Base-by-base conservation (phyloP, 2,113 vertebrate species). In the Sakesphorus luctuosus region DNA sequence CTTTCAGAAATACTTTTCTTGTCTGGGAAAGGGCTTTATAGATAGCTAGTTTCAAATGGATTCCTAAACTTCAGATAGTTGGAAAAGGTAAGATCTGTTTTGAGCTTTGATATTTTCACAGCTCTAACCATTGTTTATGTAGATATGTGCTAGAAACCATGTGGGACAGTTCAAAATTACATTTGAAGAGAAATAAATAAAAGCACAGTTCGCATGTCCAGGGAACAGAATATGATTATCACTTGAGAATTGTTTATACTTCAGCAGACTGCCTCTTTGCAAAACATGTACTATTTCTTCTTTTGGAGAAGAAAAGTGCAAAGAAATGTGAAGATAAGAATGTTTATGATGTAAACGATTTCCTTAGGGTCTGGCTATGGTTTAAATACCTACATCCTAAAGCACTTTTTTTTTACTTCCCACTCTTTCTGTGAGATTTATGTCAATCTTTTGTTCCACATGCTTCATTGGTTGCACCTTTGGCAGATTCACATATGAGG, bases 111-210 rank as follows among this genome's bases (percentile, higher is more conserved):
- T 81, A 26, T 90, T 92, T 87, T 87, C 71, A 58, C 46, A 84
- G 61, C 2, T 59, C 36, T 85, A 88, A 58, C 40, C 18, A 44
- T 20, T 89, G 53, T 65, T 93, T 80, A 83, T 86, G 52, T 52
- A 80, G 49, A 73, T 84, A 50, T 33, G 10, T 35, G 20, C 77
- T 84, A 44, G 46, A 86, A 94, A 56, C 4, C 44, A 28, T 56
- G 61, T 52, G 55, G 63, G 59, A 73, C 29, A 80, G 25, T 53
- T 91, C 40, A 80, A 83, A 77, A 73, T 73, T 47, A 35, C 40
- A 13, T 77, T 91, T 77, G 53, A 93, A 91, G 33, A 67, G 13
- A 63, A 29, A 78, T n/a, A 89, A 95, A 90, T 88, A 79, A 59
- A 90, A 90, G 3, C 33, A 35, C n/a, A 36, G 26, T 55, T 80